phyloP scores from a whole-genome alignment of 2,888 invertebrate genomes.

The Anthophora plumipes region DNA sequence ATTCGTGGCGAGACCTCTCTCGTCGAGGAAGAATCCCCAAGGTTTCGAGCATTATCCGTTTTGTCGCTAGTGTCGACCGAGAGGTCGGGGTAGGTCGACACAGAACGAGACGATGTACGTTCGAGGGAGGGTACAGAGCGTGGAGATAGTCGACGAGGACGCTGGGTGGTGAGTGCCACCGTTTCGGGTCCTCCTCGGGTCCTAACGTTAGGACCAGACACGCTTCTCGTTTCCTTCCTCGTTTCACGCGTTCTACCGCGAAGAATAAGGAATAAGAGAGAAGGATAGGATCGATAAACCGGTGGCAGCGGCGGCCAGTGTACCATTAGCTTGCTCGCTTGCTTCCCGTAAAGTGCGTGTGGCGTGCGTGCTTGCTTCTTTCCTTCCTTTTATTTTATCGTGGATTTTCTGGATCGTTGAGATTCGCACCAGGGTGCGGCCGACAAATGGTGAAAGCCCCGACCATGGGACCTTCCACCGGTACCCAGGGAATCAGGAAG shows the following conservation, averaged over 20 bases:
- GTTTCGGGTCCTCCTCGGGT: conserved; percentile 59
- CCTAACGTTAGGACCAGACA: conserved; percentile 48
- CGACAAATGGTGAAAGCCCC: conserved; percentile 79
- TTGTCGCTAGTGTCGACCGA: conserved; percentile 43
- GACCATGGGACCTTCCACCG: conserved; percentile 69
- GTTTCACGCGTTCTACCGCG: conserved; percentile 29
- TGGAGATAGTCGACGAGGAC: conserved; percentile 68
- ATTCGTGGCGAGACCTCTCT: conserved; percentile 46
- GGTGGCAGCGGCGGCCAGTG: conserved; percentile 65
- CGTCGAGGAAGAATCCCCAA: conserved; percentile 30
- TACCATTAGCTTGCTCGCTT: conserved; percentile 35
- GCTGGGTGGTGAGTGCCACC: conserved; percentile 64
- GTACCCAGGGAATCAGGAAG: conserved; percentile 65
- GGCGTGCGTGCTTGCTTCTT: conserved; percentile 29
- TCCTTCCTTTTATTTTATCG: conserved; percentile 28
- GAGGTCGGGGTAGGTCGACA: conserved; percentile 49
- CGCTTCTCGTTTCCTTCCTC: conserved; percentile 23
- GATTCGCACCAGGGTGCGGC: conserved; percentile 71
- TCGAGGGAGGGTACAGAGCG: conserved; percentile 59
- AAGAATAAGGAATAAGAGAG: conserved; percentile 46
- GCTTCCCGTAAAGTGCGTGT: conserved; percentile 38
- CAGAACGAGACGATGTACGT: conserved; percentile 57
- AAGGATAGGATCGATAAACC: conserved; percentile 74
- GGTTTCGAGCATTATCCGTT: conserved; percentile 22
- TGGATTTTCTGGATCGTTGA: conserved; percentile 14